Percentiles rank a stretch among this genome's conserved stretches.
Evolutionary conservation across 2,888 invertebrate species (phyloP).

Genomic region (Nycteola revayana): DNA sequence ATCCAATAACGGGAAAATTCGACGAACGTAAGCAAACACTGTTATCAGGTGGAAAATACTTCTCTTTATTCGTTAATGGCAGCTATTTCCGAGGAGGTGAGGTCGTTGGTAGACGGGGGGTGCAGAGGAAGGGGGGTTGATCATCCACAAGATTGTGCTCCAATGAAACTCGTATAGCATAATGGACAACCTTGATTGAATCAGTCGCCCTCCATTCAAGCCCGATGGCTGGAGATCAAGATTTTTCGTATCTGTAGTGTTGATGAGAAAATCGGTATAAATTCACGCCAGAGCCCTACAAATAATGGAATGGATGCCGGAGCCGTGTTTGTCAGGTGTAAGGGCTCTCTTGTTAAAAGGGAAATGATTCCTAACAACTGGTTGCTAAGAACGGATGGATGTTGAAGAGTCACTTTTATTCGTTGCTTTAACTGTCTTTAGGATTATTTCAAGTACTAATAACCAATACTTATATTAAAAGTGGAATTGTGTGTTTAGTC

Average conservation of each 20-base stretch:
- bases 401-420: too few species aligned
- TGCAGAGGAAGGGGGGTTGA: slow-evolving; percentile 16
- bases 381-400: too few species aligned
- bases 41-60: slow-evolving; percentile 61
- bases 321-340: background rate
- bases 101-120: too few species aligned
- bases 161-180: slow-evolving; percentile 54
- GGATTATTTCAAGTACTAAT: too few species aligned
- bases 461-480: too few species aligned
- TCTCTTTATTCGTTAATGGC: slow-evolving; percentile 61
- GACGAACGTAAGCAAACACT: slow-evolving; percentile 47
- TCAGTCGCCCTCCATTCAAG: slow-evolving; percentile 58
- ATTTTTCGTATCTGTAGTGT: slow-evolving; percentile 36
- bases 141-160: slow-evolving; percentile 54
- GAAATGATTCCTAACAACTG: too few species aligned
- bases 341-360: too few species aligned
- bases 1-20: slow-evolving; percentile 43
- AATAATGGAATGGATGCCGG: background rate
- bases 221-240: slow-evolving; percentile 54
- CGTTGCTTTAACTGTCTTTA: too few species aligned
- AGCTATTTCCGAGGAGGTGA: slow-evolving; percentile 39
- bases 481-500: too few species aligned
- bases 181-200: slow-evolving; percentile 66
- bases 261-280: slow-evolving; percentile 29
- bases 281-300: background rate